phyloP scores from a whole-genome alignment of 2,113 vertebrate species.

The Rhinoderma darwinii region DNA sequence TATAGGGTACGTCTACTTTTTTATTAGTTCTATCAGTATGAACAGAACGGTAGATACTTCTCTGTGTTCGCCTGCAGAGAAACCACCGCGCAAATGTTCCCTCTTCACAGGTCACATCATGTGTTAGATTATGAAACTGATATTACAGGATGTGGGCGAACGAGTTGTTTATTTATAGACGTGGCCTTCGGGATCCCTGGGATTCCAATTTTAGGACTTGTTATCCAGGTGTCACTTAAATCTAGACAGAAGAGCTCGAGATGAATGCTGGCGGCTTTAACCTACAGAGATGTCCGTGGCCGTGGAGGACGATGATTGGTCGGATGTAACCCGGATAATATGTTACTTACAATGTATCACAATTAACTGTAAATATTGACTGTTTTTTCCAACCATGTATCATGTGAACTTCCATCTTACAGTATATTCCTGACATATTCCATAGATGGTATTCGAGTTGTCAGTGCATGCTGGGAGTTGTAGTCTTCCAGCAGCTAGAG shows the following conservation, averaged over 20 bases:
- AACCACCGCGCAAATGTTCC: background rate
- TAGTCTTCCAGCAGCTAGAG: too few species aligned
- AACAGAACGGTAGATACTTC: background rate
- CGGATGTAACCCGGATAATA: too few species aligned
- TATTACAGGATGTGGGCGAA: conserved; percentile 1
- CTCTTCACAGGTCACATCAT: conserved; percentile 25
- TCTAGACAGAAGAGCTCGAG: background rate
- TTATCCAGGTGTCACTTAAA: background rate
- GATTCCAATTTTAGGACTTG: conserved; percentile 20
- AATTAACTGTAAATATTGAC: too few species aligned
- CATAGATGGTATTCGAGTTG: too few species aligned
- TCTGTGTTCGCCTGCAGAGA: background rate
- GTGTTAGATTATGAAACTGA: conserved; percentile 41
- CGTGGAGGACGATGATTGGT: background rate
- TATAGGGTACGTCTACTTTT: background rate
- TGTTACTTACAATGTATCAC: too few species aligned
- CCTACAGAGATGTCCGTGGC: background rate
- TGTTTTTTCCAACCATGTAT: too few species aligned
- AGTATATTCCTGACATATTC: too few species aligned
- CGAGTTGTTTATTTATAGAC: background rate
- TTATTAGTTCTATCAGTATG: background rate
- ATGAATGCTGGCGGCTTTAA: background rate
- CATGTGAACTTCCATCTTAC: too few species aligned
- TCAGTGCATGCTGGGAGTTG: too few species aligned
- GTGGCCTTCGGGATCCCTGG: background rate